Base-by-base conservation (phyloP, 2,113 vertebrate genomes). In the Laticauda colubrina region DNA sequence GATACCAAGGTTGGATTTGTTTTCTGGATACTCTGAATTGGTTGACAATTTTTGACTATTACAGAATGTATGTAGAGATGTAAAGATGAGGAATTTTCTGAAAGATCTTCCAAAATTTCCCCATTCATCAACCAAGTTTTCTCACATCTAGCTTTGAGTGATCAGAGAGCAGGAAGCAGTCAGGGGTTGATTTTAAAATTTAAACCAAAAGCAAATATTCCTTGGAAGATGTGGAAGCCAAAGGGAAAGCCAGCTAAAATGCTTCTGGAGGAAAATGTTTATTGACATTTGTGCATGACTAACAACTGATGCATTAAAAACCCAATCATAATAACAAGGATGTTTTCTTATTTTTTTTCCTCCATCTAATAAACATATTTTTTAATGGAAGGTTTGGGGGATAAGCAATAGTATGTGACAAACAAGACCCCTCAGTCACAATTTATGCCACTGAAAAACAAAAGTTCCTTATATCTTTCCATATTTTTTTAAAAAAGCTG, bases 341-440 rank as follows among this genome's bases (percentile, higher is more conserved):
- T 85, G 0, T 24, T 1, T 91, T 0, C 61, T 64, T 24, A 3
- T 1, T 0, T 7, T 23, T 23, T n/a, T 43, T 64, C 4, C 4
- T 5, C 8, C 21, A 7, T 34, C 23, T 53, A 15, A 29, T 29
- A 54, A 24, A 55, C 39, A 20, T 51, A 39, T 0, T 18, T n/a
- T 93, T 45, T 34, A 8, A 10, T 0, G 0, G 0, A 11, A 26
- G 26, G 2, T 18, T 29, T 29, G 64, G 3, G 57, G 89, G 24
- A 11, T 64, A 0, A 75, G 75, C 2, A 15, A 1, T 53, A 7
- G 5, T 9, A 6, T 69, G 23, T 64, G 54, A 53, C 0, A 2
- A 14, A 4, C n/a, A 8, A 8, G 1, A 4, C 29, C 0, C 51
- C 90, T 87, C 61, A 43, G 48, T 11, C 10, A 48, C 11, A 34